Conservation (phyloP, 2,797 vertebrate genomes). For the Scolopax bukidnonensis region DNA sequence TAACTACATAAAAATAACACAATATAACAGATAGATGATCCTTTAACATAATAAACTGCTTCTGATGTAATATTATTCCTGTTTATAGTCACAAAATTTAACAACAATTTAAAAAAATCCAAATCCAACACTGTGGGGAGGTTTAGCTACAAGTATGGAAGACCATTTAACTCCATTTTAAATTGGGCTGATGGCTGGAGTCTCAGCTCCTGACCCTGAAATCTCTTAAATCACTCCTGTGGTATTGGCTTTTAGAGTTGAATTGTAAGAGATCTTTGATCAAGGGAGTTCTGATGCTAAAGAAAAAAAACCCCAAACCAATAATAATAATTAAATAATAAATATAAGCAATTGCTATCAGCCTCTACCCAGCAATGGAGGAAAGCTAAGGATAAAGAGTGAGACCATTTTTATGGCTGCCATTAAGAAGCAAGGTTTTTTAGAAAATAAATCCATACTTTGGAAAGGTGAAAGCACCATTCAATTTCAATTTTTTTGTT, state of each 20-base stretch:
- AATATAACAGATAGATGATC: not conserved
- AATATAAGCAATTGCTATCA: not conserved
- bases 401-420: not conserved
- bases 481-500: not conserved
- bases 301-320: not conserved
- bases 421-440: not conserved
- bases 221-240: not conserved
- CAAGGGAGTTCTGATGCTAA: not conserved
- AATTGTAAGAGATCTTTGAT: not conserved
- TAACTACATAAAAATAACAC: not conserved
- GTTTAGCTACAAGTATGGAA: not conserved
- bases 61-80: not conserved
- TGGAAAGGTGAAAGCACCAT: not conserved
- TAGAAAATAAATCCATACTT: not conserved
- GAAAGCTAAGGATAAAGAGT: not conserved
- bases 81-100: not conserved
- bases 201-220: not conserved
- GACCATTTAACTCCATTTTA: not conserved
- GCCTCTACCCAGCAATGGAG: not conserved
- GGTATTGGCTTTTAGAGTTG: not conserved
- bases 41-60: not conserved
- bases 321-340: not conserved
- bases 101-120: not conserved
- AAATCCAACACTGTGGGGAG: not conserved
- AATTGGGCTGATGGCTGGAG: not conserved